A percentile compares a stretch with the other conserved stretches of the same genome.
These are phyloP conservation scores for Brachylomia viminalis DNA, from an alignment of 2,888 invertebrate genomes.

Conservation along the genomic window DNA sequence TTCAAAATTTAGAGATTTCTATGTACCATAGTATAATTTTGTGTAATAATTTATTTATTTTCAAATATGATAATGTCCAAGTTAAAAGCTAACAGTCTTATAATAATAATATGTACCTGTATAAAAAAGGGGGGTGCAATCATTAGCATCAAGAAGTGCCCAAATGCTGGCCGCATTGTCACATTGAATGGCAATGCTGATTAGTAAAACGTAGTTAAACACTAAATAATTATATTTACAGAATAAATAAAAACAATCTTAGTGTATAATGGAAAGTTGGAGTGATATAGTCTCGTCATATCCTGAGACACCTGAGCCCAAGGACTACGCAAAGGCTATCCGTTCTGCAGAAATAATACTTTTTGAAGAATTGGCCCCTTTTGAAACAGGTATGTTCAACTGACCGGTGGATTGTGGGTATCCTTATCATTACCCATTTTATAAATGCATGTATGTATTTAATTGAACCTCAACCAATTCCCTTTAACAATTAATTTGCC, in stretches of 20 bases:
- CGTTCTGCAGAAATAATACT: conserved; percentile 71
- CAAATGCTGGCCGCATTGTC: background rate
- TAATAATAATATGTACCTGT: background rate
- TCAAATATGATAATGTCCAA: background rate
- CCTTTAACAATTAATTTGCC: background rate
- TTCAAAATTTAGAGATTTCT: too few species aligned
- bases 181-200: background rate
- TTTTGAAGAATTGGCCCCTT: conserved; percentile 75
- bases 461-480: too few species aligned
- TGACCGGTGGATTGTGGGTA: background rate
- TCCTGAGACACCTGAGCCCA: conserved; percentile 56
- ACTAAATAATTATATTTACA: background rate
- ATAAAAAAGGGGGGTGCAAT: background rate
- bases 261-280: conserved; percentile 53
- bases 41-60: background rate
- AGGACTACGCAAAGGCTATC: conserved; percentile 71
- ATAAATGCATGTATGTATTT: background rate
- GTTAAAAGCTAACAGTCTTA: background rate
- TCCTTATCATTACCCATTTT: background rate
- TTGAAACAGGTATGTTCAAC: conserved; percentile 76
- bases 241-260: background rate
- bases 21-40: background rate
- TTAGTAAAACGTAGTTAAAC: background rate
- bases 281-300: conserved; percentile 39
- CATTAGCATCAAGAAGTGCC: background rate